A percentile compares a stretch with the other conserved stretches of the same genome.
Conservation (phyloP, 2,888 invertebrate genomes). For the Euphydryas editha region DNA sequence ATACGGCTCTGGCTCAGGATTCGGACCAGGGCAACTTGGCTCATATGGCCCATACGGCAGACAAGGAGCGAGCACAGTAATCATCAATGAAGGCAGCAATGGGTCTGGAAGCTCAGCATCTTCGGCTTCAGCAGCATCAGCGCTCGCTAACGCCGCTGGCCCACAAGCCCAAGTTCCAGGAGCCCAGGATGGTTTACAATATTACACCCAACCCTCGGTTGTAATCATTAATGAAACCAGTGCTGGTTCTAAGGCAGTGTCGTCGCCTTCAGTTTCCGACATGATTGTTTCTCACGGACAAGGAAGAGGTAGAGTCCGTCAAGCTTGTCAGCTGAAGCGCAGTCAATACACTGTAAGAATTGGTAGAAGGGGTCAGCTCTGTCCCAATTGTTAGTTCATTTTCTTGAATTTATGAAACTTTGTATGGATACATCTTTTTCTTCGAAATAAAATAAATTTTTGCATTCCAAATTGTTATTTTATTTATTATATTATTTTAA, state of each 20-base stretch:
- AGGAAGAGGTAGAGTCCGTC: constrained; percentile 53
- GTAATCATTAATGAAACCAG: constrained; percentile 13
- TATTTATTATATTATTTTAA: constrained; percentile 21
- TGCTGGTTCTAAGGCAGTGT: constrained; percentile 24
- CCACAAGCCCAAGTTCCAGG: neutral
- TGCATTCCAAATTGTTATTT: constrained; percentile 48
- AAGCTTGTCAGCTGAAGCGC: constrained; percentile 59
- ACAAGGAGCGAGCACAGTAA: too few relatives aligned
- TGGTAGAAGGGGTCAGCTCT: constrained; percentile 56
- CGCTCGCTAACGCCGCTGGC: neutral
- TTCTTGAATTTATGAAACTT: constrained; percentile 22
- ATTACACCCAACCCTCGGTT: neutral
- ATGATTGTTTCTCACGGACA: constrained; percentile 35
- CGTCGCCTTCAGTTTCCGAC: constrained; percentile 15
- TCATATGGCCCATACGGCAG: too few relatives aligned
- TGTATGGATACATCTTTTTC: constrained; percentile 64
- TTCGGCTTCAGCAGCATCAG: neutral
- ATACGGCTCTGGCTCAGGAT: too few relatives aligned
- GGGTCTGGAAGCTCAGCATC: too few relatives aligned
- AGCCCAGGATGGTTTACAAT: neutral
- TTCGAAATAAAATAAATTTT: constrained; percentile 52
- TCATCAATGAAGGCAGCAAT: too few relatives aligned
- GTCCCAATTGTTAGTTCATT: constrained; percentile 58
- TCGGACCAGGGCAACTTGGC: too few relatives aligned
- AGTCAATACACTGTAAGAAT: constrained; percentile 61